phyloP scores from a whole-genome alignment of 2,797 vertebrate species.

The Cryptoblepharus egeriae region DNA sequence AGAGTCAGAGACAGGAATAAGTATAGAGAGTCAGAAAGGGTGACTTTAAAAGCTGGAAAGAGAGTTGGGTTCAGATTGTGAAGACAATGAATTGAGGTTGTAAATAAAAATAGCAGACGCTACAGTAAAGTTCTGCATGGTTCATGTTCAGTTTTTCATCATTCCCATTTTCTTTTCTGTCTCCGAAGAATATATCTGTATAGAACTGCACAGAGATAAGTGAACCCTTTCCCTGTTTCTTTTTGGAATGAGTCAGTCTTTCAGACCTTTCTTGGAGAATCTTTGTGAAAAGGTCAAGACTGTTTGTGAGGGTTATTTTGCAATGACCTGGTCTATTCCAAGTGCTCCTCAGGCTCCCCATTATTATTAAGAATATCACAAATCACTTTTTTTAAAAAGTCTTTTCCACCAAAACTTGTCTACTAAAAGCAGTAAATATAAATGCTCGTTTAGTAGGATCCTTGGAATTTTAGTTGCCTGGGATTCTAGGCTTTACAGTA shows the following conservation, averaged over 20 bases:
- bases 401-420: too few relatives aligned
- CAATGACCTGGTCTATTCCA: not conserved
- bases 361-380: too few relatives aligned
- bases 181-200: not conserved
- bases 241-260: not conserved
- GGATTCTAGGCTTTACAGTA: not conserved
- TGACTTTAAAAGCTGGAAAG: not conserved
- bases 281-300: not conserved
- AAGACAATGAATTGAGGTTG: not conserved
- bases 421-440: too few relatives aligned
- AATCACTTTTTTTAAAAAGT: too few relatives aligned
- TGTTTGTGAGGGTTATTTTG: not conserved
- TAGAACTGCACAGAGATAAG: not conserved
- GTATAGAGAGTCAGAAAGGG: not conserved
- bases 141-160: not conserved
- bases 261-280: not conserved
- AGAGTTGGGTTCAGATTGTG: not conserved
- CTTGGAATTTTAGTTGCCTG: not conserved
- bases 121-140: not conserved
- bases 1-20: not conserved
- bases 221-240: not conserved
- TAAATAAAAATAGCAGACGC: not conserved
- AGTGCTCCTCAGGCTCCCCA: not conserved
- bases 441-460: not conserved
- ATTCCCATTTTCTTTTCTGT: not conserved